Evolutionary conservation across 2,113 vertebrate species (phyloP).

Genomic region (Cariama cristata): DNA sequence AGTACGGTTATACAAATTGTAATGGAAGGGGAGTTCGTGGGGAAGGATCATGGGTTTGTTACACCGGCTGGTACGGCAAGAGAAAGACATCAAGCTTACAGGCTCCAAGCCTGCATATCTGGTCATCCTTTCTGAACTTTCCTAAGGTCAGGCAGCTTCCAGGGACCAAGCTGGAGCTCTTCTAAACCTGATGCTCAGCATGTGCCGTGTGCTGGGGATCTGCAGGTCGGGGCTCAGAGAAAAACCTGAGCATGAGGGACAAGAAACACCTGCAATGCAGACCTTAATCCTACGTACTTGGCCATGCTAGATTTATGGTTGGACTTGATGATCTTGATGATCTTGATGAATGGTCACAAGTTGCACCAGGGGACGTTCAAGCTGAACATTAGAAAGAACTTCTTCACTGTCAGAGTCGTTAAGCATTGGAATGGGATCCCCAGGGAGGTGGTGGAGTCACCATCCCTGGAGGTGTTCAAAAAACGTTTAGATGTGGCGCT

Average conservation of each 20-base stretch:
- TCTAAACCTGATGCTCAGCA: not conserved
- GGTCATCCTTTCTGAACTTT: not conserved
- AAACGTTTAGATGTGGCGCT: too few relatives aligned
- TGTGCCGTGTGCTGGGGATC: not conserved
- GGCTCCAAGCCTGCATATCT: not conserved
- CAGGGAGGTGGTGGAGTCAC: too few relatives aligned
- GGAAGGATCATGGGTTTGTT: not conserved
- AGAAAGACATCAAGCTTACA: not conserved
- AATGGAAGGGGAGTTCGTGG: not conserved
- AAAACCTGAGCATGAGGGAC: not conserved
- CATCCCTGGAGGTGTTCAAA: too few relatives aligned
- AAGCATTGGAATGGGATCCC: too few relatives aligned
- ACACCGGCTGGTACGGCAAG: not conserved
- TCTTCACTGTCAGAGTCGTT: too few relatives aligned
- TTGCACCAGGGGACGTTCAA: too few relatives aligned
- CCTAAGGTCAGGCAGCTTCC: not conserved
- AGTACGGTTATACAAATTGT: not conserved
- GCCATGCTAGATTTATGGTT: too few relatives aligned
- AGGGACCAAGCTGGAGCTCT: not conserved
- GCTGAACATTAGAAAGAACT: too few relatives aligned
- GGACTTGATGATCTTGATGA: too few relatives aligned
- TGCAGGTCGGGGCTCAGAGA: not conserved
- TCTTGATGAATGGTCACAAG: too few relatives aligned
- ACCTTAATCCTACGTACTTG: not conserved
- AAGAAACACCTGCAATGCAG: fast-evolving